Evolutionary conservation across 1,140 invertebrate genomes (phyloP).

Genomic region (Hesperophylax magnus): DNA sequence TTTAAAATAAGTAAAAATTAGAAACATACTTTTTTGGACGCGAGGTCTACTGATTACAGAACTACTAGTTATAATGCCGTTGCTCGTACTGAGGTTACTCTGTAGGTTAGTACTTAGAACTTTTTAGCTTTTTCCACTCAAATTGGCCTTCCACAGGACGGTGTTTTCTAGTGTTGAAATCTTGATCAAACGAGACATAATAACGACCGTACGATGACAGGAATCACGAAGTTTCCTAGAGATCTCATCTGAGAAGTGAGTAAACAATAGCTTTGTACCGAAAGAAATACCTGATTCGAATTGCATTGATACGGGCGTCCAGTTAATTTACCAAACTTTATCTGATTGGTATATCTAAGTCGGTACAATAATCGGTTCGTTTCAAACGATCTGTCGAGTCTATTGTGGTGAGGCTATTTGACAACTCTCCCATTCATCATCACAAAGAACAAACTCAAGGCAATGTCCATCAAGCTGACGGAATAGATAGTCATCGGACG

Average conservation of each 20-base stretch:
- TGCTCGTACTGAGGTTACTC: no score
- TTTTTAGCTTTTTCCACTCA: no score
- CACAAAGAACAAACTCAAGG: slow-evolving; percentile 32
- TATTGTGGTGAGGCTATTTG: slow-evolving; percentile 26
- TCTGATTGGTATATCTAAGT: slow-evolving; percentile 27
- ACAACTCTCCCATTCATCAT: slow-evolving; percentile 36
- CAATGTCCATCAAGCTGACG: slow-evolving; percentile 26
- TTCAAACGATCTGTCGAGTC: slow-evolving; percentile 43
- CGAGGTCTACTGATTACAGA: no score
- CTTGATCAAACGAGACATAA: background rate
- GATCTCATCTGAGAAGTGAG: slow-evolving; percentile 16
- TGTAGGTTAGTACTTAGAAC: no score
- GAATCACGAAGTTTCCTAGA: slow-evolving; percentile 23
- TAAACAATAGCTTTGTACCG: slow-evolving; percentile 30
- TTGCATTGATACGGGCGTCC: slow-evolving; percentile 25
- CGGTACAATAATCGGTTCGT: slow-evolving; percentile 34
- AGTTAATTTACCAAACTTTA: slow-evolving; percentile 36
- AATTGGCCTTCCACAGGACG: no score
- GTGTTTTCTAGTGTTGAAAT: background rate
- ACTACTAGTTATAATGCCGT: no score
- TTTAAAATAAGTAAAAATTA: no score
- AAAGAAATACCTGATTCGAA: slow-evolving; percentile 21
- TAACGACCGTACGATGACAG: slow-evolving; percentile 10
- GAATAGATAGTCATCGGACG: slow-evolving; percentile 22
- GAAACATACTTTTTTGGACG: no score